Evolutionary conservation across 2,113 vertebrate genomes (phyloP), one percentile per base, ranked within the genome.

Genomic region (Dissostichus mawsoni): DNA sequence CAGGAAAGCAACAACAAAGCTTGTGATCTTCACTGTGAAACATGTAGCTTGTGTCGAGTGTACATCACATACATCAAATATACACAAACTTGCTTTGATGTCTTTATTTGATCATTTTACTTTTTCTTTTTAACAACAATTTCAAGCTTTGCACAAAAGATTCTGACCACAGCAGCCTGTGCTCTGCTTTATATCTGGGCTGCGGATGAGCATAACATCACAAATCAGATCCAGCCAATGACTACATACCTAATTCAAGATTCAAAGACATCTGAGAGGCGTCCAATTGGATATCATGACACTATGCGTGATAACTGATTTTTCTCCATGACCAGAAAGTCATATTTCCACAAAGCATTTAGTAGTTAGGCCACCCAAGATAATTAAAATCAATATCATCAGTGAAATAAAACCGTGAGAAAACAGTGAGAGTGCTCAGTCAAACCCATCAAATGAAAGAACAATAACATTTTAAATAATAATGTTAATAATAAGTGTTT

Each of bases 71-170:
- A 8, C 36, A 62, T 69, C 2, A 45, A 64, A 75, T 17, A 55
- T 25, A 81, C 20, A 68, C 45, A 23, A 6, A 2, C 3, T 0
- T 68, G 29, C 69, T 82, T 83, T 64, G 55, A 85, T 64, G 64
- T 78, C 77, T 94, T 94, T 93, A 94, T 91, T 93, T 82, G 53
- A 87, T 72, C 76, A 85, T 84, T 90, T 93, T 65, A 65, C 75
- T 11, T 78, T 87, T 90, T 88, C 79, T 81, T 86, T 89, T 92
- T 93, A 83, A 93, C 91, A 94, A 93, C 91, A 90, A 91, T 93
- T 92, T 94, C 88, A 93, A 95, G 94, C 94, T 92, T 91, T 91
- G 88, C 94, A 94, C 91, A 92, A 87, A 81, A 82, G 80, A 85
- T 92, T 90, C 77, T 82, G 86, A 94, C 77, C 85, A 91, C 87